A percentile compares a stretch with the other conserved stretches of the same genome.
Conservation (phyloP, 2,797 vertebrate species). For the Cygnus olor region DNA sequence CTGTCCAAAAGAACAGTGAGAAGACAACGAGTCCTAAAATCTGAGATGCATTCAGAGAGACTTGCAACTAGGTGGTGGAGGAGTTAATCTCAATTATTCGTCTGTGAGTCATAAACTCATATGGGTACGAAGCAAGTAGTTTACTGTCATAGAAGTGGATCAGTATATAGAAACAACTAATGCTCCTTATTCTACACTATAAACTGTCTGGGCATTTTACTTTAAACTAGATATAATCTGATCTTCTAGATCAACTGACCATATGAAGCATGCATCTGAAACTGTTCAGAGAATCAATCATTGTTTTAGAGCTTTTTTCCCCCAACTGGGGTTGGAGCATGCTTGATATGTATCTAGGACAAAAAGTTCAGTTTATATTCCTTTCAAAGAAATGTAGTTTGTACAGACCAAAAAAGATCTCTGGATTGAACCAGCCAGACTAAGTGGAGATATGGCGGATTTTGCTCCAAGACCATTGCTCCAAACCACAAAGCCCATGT, state of each 20-base stretch:
- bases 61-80: constrained; percentile 7
- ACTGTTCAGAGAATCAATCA: neutral
- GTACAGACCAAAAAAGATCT: neutral
- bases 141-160: neutral
- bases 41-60: neutral
- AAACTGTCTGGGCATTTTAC: neutral
- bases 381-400: neutral
- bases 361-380: neutral
- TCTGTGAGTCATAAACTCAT: neutral
- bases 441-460: neutral
- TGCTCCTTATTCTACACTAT: neutral
- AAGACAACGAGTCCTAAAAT: neutral
- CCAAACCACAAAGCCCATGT: neutral
- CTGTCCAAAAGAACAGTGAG: constrained; percentile 1
- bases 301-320: neutral
- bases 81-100: constrained; percentile 36
- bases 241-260: neutral
- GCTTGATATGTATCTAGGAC: neutral
- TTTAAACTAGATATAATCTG: neutral
- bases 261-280: neutral
- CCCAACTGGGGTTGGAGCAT: neutral
- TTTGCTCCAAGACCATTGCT: neutral
- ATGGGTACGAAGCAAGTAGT: neutral
- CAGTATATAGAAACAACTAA: neutral
- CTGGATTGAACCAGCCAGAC: neutral